Evolutionary conservation across 2,113 vertebrate genomes (phyloP).

Genomic region (Motacilla tschutschensis): DNA sequence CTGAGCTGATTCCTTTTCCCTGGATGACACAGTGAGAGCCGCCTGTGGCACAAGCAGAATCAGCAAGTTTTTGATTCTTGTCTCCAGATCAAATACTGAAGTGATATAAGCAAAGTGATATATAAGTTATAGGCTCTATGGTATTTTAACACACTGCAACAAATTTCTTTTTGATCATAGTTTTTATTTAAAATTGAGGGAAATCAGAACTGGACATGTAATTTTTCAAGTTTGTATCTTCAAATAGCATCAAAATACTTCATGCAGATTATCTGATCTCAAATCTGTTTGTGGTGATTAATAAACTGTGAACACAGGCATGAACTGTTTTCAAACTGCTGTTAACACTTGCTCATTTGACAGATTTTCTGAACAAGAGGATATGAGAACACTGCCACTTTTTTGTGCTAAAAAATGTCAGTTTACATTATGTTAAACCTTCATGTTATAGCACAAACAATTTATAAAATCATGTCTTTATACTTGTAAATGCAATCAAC

Average conservation of each 20-base stretch:
- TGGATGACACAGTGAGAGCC: not conserved
- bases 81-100: not conserved
- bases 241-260: not conserved
- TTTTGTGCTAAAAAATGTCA: not conserved
- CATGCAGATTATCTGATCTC: not conserved
- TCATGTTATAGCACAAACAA: not conserved
- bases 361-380: not conserved
- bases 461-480: not conserved
- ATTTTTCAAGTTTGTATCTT: not conserved
- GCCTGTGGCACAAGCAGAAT: not conserved
- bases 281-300: conserved; percentile 6
- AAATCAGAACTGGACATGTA: not conserved
- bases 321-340: conserved; percentile 10
- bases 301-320: not conserved
- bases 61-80: not conserved
- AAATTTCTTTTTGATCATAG: not conserved
- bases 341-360: conserved; percentile 7
- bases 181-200: not conserved
- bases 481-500: not conserved
- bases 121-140: not conserved
- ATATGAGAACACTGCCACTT: not conserved
- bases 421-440: not conserved
- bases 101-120: not conserved
- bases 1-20: not conserved
- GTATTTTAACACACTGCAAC: not conserved